Percentiles rank a stretch among this genome's conserved stretches.
phyloP scores from a whole-genome alignment of 2,113 vertebrate genomes.

The Hypomesus transpacificus region DNA sequence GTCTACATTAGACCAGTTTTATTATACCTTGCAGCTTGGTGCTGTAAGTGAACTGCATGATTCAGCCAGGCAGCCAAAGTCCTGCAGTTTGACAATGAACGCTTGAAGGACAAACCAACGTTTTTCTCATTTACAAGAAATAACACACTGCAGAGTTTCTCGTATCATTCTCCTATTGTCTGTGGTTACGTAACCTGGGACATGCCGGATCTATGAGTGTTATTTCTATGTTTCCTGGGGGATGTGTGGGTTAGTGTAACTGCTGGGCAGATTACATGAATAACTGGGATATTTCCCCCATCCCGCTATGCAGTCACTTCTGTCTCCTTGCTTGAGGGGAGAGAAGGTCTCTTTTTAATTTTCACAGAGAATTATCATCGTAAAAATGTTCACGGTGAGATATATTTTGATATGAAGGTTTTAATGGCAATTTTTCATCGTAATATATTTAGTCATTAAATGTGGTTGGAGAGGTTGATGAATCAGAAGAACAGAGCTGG shows the following conservation, averaged over 20 bases:
- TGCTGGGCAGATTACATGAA: too few relatives aligned
- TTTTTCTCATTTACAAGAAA: background rate
- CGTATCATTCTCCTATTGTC: background rate
- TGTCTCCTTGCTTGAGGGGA: constrained; percentile 5
- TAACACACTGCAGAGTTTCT: background rate
- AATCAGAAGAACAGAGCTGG: too few relatives aligned
- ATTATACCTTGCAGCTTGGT: background rate
- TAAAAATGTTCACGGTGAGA: too few relatives aligned
- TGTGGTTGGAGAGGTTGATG: too few relatives aligned
- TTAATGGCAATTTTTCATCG: background rate
- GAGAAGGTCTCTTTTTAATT: constrained; percentile 6
- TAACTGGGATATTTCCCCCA: constrained; percentile 15
- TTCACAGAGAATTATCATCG: background rate
- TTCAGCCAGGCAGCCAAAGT: background rate
- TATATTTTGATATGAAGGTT: background rate
- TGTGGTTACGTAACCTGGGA: too few relatives aligned
- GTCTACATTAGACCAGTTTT: background rate
- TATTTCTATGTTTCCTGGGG: too few relatives aligned
- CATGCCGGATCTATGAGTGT: too few relatives aligned
- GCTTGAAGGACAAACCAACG: background rate
- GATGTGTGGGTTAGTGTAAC: too few relatives aligned
- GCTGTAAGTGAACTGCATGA: background rate
- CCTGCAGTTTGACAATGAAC: background rate
- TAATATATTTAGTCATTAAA: too few relatives aligned
- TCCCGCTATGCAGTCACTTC: constrained; percentile 7